A percentile compares a stretch with the other conserved stretches of the same genome.
These are phyloP conservation scores for Philhelius pedissequus DNA, from an alignment of 2,888 invertebrate genomes.

Conservation along the genomic window DNA sequence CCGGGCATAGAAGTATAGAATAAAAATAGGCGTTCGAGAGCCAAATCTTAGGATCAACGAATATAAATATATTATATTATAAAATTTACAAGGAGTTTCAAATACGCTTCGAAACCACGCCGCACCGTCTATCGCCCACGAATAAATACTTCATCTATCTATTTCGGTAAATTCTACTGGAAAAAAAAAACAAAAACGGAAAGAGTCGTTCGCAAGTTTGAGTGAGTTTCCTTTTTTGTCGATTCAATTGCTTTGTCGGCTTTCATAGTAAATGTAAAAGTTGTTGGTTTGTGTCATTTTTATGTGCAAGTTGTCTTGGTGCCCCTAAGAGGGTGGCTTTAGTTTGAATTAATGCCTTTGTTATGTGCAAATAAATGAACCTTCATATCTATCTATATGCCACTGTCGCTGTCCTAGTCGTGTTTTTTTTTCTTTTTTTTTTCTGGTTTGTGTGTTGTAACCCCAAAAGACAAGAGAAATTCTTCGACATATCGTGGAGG, in stretches of 20 bases:
- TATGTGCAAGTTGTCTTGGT: not conserved
- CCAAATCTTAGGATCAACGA: conserved; percentile 36
- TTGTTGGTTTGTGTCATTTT: conserved; percentile 2
- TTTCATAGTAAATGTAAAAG: not conserved
- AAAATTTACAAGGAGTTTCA: conserved; percentile 14
- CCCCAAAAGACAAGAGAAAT: not conserved
- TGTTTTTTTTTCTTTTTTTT: not conserved
- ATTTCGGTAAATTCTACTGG: not conserved
- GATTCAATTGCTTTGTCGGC: not conserved
- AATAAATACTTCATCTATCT: conserved; percentile 24
- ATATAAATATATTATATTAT: conserved; percentile 8
- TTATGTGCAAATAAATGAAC: conserved; percentile 53
- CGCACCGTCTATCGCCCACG: not conserved
- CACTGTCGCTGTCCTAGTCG: not conserved
- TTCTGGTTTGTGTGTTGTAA: not conserved
- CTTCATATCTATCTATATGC: conserved; percentile 1
- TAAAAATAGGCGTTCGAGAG: conserved; percentile 14
- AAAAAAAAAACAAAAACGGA: not conserved
- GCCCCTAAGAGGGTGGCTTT: conserved; percentile 19
- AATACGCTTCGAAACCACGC: conserved; percentile 19
- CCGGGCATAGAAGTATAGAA: not conserved
- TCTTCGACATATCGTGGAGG: conserved; percentile 1
- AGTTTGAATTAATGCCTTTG: conserved; percentile 54
- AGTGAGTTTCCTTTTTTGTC: not conserved
- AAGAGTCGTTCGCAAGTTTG: not conserved